phyloP scores from a whole-genome alignment of 2,888 invertebrate species.

The Stenodema calcarata region DNA sequence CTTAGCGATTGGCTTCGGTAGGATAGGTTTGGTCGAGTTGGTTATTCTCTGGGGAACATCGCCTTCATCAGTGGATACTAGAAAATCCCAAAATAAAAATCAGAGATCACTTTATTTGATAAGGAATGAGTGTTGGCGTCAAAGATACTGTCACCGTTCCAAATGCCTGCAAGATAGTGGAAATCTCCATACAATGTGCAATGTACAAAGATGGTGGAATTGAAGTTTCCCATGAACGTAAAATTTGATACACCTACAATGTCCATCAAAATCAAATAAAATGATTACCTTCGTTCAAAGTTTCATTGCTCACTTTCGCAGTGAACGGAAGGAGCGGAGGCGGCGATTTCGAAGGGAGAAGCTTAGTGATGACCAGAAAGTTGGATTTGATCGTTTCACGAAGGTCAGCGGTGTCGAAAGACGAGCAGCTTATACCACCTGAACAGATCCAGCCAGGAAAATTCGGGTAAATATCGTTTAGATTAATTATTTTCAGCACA shows the following conservation, averaged over 20 bases:
- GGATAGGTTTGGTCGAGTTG: neutral
- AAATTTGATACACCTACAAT: too few relatives aligned
- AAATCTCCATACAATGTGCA: too few relatives aligned
- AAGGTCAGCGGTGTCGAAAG: neutral
- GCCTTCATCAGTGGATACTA: neutral
- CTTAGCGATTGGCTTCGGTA: neutral
- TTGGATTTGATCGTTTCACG: constrained; percentile 26
- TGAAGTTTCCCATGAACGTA: too few relatives aligned
- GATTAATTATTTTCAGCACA: too few relatives aligned
- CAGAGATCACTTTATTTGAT: too few relatives aligned
- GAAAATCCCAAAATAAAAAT: too few relatives aligned
- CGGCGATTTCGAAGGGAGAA: constrained; percentile 22
- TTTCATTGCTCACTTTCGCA: neutral
- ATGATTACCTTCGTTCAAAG: neutral
- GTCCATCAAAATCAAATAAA: too few relatives aligned
- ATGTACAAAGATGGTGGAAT: too few relatives aligned
- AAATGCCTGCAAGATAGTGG: too few relatives aligned
- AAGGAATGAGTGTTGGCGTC: too few relatives aligned
- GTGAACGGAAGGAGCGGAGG: neutral
- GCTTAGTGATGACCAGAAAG: constrained; percentile 30
- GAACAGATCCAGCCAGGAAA: neutral
- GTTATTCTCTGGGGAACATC: neutral
- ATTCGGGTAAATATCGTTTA: too few relatives aligned
- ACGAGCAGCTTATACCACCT: neutral
- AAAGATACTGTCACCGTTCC: too few relatives aligned